Percentiles rank a stretch among this genome's conserved stretches.
phyloP scores from a whole-genome alignment of 2,113 vertebrate species.

The Scalopus aquaticus region DNA sequence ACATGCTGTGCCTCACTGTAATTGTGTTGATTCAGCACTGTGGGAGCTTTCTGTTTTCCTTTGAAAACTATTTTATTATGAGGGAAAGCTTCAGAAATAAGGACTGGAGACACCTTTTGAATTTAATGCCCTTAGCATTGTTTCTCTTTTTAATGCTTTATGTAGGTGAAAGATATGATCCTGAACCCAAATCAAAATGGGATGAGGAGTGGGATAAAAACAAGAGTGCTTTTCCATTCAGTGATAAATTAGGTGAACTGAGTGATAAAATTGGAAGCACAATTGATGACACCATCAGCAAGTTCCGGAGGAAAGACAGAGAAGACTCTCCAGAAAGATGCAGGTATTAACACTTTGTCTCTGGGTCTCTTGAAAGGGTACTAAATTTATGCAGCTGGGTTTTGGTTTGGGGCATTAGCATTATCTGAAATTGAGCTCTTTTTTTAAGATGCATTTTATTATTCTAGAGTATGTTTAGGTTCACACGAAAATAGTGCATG shows the following conservation, averaged over 20 bases:
- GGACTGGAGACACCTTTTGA: conserved; percentile 8
- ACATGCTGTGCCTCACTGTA: conserved; percentile 68
- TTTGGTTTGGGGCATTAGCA: neutral
- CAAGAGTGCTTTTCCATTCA: conserved; percentile 95
- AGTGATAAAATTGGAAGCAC: conserved; percentile 98
- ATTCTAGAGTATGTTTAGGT: neutral
- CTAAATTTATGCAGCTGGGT: neutral
- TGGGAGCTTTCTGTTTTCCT: conserved; percentile 74
- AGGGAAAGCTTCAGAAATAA: conserved; percentile 61
- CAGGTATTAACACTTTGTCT: conserved; percentile 86
- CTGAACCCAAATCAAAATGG: conserved; percentile 93
- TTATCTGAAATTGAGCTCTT: conserved; percentile 25
- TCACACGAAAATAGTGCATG: conserved; percentile 1
- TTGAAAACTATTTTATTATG: conserved; percentile 72
- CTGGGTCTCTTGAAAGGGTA: neutral
- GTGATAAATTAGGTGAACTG: conserved; percentile 97
- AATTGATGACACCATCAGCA: conserved; percentile 97
- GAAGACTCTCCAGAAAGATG: conserved; percentile 97
- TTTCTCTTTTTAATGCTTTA: conserved; percentile 73
- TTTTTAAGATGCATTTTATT: neutral
- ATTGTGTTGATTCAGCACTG: conserved; percentile 72
- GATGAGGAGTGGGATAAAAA: conserved; percentile 97
- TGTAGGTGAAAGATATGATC: conserved; percentile 92
- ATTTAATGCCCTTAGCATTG: conserved; percentile 52
- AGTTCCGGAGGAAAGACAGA: conserved; percentile 95